These are phyloP conservation scores for Leptinotarsa texana DNA, from an alignment of 1,140 invertebrate species.

Conservation along the genomic window DNA sequence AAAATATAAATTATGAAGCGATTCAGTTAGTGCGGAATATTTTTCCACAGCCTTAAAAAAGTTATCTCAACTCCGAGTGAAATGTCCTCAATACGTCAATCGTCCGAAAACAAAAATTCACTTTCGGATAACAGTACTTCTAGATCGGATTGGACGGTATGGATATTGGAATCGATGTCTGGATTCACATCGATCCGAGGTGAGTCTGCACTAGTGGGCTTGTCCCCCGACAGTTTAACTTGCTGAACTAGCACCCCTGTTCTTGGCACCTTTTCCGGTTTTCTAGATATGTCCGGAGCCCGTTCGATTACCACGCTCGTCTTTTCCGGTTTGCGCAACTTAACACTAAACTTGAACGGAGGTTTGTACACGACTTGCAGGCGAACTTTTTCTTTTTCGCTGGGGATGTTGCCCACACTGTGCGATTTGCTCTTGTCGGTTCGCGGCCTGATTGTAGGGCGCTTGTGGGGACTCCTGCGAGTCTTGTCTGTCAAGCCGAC, in stretches of 20 bases:
- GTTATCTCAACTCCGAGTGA: neutral
- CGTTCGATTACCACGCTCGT: slow-evolving; percentile 52
- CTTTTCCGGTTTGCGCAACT: slow-evolving; percentile 72
- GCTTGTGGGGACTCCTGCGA: slow-evolving; percentile 48
- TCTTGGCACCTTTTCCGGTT: slow-evolving; percentile 49
- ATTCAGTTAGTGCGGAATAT: slow-evolving; percentile 40
- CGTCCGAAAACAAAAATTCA: slow-evolving; percentile 64
- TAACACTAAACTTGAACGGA: slow-evolving; percentile 81
- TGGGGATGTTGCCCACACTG: slow-evolving; percentile 55
- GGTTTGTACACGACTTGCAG: slow-evolving; percentile 84
- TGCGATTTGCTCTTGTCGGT: slow-evolving; percentile 55
- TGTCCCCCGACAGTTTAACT: slow-evolving; percentile 41
- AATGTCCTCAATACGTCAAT: slow-evolving; percentile 52
- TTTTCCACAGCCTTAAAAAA: slow-evolving; percentile 44
- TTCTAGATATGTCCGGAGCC: slow-evolving; percentile 48
- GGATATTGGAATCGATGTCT: slow-evolving; percentile 61
- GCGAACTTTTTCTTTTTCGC: slow-evolving; percentile 68
- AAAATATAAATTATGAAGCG: slow-evolving; percentile 4
- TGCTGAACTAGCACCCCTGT: slow-evolving; percentile 60
- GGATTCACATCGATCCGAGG: slow-evolving; percentile 20
- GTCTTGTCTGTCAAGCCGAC: slow-evolving; percentile 62
- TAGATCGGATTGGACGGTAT: slow-evolving; percentile 67
- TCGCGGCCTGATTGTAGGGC: slow-evolving; percentile 53
- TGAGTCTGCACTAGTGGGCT: slow-evolving; percentile 14
- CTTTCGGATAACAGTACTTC: slow-evolving; percentile 67